Conservation (phyloP, 2,113 vertebrate species). For the Ellobius talpinus region DNA sequence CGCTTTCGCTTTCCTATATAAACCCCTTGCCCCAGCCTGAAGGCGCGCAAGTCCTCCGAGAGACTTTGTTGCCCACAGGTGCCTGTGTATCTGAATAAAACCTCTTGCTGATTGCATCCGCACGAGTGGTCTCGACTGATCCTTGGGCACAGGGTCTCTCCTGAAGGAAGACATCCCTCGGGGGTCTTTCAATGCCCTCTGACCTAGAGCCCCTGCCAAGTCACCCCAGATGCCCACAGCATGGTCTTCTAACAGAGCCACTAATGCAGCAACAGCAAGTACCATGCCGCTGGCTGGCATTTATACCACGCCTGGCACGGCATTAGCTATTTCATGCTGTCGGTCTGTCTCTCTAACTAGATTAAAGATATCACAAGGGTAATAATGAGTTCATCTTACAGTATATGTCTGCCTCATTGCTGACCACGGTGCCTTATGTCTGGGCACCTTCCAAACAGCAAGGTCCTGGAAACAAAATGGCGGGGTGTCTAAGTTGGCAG, state of each 20-base stretch:
- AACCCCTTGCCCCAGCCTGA: no score
- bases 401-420: not conserved
- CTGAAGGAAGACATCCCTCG: no score
- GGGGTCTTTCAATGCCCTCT: no score
- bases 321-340: constrained; percentile 43
- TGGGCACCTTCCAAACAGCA: not conserved
- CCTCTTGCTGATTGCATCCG: no score
- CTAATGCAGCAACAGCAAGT: constrained; percentile 20
- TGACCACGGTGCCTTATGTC: not conserved
- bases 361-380: constrained; percentile 39
- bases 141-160: no score
- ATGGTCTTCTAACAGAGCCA: not conserved
- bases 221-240: not conserved
- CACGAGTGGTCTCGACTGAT: no score
- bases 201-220: not conserved
- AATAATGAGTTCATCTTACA: constrained; percentile 25
- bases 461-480: not conserved
- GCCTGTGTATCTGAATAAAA: no score
- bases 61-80: no score
- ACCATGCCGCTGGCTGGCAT: constrained; percentile 51
- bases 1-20: no score
- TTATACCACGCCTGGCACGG: constrained; percentile 43
- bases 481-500: not conserved
- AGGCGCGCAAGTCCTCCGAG: no score
- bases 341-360: constrained; percentile 65